phyloP scores from a whole-genome alignment of 2,888 invertebrate genomes.

The Leptopterna dolabrata region DNA sequence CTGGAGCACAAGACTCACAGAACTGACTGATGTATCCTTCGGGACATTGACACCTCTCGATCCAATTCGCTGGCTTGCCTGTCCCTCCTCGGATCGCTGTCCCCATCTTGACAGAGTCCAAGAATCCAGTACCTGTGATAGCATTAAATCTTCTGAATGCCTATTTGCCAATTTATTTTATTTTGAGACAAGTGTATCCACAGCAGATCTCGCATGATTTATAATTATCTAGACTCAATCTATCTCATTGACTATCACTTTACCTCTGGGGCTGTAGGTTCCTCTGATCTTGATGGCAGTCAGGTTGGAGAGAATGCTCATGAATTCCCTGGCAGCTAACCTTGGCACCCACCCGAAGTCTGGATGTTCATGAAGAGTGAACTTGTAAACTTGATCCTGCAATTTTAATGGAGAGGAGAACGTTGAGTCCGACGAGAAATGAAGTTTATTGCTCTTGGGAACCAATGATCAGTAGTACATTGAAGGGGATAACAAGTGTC shows the following conservation, averaged over 20 bases:
- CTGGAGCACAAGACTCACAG: constrained; percentile 97
- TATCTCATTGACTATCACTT: no score
- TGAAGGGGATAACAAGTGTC: no score
- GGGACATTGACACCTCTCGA: constrained; percentile 94
- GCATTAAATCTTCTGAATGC: no score
- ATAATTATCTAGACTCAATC: no score
- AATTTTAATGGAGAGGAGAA: constrained; percentile 52
- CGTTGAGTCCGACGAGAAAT: background rate
- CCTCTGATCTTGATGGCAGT: constrained; percentile 94
- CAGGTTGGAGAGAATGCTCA: constrained; percentile 91
- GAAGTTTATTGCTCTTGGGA: background rate
- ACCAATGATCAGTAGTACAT: no score
- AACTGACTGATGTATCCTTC: constrained; percentile 91
- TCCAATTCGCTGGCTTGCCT: constrained; percentile 87
- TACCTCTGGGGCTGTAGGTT: constrained; percentile 85
- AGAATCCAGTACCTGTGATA: constrained; percentile 77
- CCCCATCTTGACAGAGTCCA: constrained; percentile 90
- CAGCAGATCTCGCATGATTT: no score
- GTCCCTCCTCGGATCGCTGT: constrained; percentile 87
- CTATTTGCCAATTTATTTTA: no score
- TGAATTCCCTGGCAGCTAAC: constrained; percentile 87
- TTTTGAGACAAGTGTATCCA: no score
- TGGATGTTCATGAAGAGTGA: constrained; percentile 91
- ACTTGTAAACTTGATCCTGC: constrained; percentile 81
- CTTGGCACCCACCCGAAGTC: constrained; percentile 95